phyloP scores from a whole-genome alignment of 37 sponge, comb jelly and placozoan species.

The Hexactinellida sp. region DNA sequence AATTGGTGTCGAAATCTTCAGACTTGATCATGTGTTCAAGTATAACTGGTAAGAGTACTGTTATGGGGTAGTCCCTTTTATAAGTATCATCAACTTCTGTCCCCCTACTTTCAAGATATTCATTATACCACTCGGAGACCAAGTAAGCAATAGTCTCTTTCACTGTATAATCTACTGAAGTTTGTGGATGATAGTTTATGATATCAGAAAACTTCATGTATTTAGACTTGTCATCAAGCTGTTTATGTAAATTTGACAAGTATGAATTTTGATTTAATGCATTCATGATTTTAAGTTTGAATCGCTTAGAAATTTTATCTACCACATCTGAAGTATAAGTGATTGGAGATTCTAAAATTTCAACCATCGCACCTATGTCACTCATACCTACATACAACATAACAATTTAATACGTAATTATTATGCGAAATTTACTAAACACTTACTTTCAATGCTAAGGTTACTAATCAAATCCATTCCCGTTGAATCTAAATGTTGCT shows the following conservation, averaged over 20 bases:
- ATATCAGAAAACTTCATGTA: background rate
- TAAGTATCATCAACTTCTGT: background rate
- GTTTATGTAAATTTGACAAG: background rate
- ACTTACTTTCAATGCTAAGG: too few relatives aligned
- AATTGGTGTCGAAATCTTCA: background rate
- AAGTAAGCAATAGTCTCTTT: background rate
- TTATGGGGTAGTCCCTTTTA: background rate
- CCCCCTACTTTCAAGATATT: background rate
- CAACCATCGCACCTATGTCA: background rate
- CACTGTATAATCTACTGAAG: background rate
- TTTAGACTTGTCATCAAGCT: background rate
- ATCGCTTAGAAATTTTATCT: background rate
- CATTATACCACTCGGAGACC: background rate
- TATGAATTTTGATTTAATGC: background rate
- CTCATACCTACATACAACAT: too few relatives aligned
- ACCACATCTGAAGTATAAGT: background rate
- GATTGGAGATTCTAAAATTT: background rate
- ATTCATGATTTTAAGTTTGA: background rate
- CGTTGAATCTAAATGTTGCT: too few relatives aligned
- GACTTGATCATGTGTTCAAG: background rate
- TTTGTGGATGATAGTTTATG: background rate
- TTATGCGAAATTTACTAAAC: too few relatives aligned
- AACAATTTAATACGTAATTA: too few relatives aligned
- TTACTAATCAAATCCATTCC: too few relatives aligned
- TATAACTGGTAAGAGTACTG: background rate